Conservation (phyloP, 2,888 invertebrate genomes). For the Schrankia costaestrigalis region DNA sequence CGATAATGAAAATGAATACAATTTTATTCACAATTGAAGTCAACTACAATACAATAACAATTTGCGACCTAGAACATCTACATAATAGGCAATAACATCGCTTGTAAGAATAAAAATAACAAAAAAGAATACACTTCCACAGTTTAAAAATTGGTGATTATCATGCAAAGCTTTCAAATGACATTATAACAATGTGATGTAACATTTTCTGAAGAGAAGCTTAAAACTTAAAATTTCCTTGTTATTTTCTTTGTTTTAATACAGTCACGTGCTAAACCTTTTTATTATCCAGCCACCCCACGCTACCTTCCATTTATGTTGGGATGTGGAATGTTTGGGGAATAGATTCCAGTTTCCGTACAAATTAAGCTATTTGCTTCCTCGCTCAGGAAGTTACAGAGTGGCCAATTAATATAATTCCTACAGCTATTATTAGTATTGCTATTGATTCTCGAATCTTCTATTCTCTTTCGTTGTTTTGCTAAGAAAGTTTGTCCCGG, state of each 20-base stretch:
- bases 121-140: too few relatives aligned
- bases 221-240: constrained; percentile 44
- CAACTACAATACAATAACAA: too few relatives aligned
- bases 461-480: not conserved
- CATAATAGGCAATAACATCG: too few relatives aligned
- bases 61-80: too few relatives aligned
- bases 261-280: constrained; percentile 67
- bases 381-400: constrained; percentile 33
- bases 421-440: not conserved
- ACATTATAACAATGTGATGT: constrained; percentile 16
- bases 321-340: constrained; percentile 33
- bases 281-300: constrained; percentile 57
- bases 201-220: constrained; percentile 33
- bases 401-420: constrained; percentile 16
- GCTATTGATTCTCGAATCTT: too few relatives aligned
- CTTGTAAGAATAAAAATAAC: too few relatives aligned
- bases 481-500: too few relatives aligned
- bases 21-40: too few relatives aligned
- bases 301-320: constrained; percentile 8
- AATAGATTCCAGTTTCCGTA: constrained; percentile 46
- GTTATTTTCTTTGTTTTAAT: constrained; percentile 60
- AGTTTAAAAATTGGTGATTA: not conserved
- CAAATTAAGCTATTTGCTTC: constrained; percentile 53
- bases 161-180: constrained; percentile 13
- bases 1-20: too few relatives aligned